Conservation (phyloP, 2,113 vertebrate species). For the Cygnus atratus region DNA sequence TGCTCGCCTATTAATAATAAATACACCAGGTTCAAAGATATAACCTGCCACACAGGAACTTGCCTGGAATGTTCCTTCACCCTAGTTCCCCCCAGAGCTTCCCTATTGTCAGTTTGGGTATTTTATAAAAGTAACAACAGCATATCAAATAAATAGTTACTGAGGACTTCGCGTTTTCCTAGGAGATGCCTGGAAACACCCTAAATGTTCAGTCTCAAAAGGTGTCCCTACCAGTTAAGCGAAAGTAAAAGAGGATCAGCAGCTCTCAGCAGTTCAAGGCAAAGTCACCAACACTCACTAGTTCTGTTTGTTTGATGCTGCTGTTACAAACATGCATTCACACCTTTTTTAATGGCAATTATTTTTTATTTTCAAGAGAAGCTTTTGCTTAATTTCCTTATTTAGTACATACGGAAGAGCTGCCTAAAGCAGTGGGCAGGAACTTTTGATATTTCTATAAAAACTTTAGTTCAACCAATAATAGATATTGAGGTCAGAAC, state of each 20-base stretch:
- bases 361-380: not conserved
- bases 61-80: not conserved
- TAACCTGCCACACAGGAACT: not conserved
- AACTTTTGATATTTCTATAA: conserved; percentile 30
- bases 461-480: conserved; percentile 28
- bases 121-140: not conserved
- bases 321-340: not conserved
- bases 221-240: not conserved
- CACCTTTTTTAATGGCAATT: not conserved
- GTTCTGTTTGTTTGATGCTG: not conserved
- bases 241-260: not conserved
- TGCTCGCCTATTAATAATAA: not conserved
- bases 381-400: not conserved
- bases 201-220: not conserved
- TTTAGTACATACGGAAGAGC: not conserved
- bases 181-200: not conserved
- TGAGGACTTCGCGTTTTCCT: not conserved
- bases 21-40: not conserved
- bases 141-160: not conserved
- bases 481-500: conserved; percentile 42
- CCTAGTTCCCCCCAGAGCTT: not conserved
- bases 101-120: not conserved
- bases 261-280: not conserved
- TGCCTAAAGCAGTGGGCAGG: conserved; percentile 8
- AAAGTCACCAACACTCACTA: not conserved